A percentile compares a stretch with the other conserved stretches of the same genome.
Evolutionary conservation across 2,888 invertebrate genomes (phyloP).

Genomic region (Linyphia triangularis): DNA sequence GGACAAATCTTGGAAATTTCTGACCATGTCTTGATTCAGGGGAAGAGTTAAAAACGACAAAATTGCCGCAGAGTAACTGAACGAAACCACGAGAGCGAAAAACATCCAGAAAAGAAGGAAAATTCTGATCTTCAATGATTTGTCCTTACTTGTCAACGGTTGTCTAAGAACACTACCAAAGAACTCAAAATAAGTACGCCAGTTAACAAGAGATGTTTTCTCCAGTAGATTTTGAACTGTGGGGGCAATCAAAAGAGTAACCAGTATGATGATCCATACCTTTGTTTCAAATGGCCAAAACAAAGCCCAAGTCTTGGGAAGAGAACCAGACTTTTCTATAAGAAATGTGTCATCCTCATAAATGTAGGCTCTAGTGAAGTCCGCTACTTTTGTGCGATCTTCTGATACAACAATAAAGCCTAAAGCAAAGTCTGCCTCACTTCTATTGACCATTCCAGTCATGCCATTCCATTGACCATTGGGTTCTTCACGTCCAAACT

Average conservation of each 20-base stretch:
- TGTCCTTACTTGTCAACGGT: background rate
- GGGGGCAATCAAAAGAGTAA: background rate
- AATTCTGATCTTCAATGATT: background rate
- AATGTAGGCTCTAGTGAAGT: conserved; percentile 3
- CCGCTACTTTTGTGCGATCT: background rate
- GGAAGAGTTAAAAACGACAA: conserved; percentile 26
- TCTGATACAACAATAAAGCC: background rate
- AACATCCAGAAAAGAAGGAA: background rate
- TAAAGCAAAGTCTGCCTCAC: conserved; percentile 12
- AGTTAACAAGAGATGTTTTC: background rate
- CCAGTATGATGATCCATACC: background rate
- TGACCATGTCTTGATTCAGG: background rate
- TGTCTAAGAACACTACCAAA: conserved; percentile 1
- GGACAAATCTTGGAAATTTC: background rate
- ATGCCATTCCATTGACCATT: conserved; percentile 39
- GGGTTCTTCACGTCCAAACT: conserved; percentile 7
- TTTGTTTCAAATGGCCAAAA: background rate
- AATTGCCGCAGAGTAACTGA: conserved; percentile 10
- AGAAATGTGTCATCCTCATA: conserved; percentile 7
- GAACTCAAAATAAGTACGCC: background rate
- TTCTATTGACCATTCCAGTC: conserved; percentile 5
- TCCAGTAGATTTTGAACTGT: background rate
- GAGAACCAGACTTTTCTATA: background rate
- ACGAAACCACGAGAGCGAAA: background rate
- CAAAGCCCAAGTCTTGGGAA: background rate